A percentile compares a stretch with the other conserved stretches of the same genome.
Conservation (phyloP, 2,888 invertebrate genomes). For the Xiphydria camelus region DNA sequence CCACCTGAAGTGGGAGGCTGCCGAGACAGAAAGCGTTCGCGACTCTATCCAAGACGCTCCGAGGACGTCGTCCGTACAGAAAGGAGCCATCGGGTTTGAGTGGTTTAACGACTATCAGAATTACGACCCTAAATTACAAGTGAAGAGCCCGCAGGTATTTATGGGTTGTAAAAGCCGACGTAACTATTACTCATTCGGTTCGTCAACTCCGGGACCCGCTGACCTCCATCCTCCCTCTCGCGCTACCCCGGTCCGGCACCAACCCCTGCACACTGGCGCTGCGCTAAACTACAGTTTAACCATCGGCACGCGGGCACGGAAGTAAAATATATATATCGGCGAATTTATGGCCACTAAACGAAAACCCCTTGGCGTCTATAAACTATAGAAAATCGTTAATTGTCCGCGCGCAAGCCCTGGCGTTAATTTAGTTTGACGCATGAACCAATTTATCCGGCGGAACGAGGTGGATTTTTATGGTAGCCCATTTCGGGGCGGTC, state of each 20-base stretch:
- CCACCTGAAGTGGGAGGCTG: too few species aligned
- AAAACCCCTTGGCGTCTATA: constrained; percentile 43
- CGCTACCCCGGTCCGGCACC: neutral
- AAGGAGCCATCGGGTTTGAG: too few species aligned
- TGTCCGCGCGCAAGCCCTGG: constrained; percentile 41
- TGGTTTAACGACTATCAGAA: too few species aligned
- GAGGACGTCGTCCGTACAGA: too few species aligned
- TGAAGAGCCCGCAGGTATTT: too few species aligned
- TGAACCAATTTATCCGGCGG: constrained; percentile 41
- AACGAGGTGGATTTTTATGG: constrained; percentile 35
- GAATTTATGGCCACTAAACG: constrained; percentile 48
- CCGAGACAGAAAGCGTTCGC: too few species aligned
- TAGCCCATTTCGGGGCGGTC: constrained; percentile 16
- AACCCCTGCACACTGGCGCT: neutral
- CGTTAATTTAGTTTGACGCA: constrained; percentile 48
- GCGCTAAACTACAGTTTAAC: constrained; percentile 20
- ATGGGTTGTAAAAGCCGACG: neutral
- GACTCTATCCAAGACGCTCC: too few species aligned
- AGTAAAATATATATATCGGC: constrained; percentile 31
- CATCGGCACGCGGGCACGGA: constrained; percentile 27
- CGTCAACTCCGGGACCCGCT: neutral
- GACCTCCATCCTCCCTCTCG: neutral
- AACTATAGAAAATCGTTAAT: constrained; percentile 53
- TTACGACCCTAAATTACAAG: too few species aligned
- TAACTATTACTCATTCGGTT: neutral